A percentile compares a stretch with the other conserved stretches of the same genome.
Evolutionary conservation across 2,888 invertebrate genomes (phyloP).

Genomic region (Morpho deidamia): DNA sequence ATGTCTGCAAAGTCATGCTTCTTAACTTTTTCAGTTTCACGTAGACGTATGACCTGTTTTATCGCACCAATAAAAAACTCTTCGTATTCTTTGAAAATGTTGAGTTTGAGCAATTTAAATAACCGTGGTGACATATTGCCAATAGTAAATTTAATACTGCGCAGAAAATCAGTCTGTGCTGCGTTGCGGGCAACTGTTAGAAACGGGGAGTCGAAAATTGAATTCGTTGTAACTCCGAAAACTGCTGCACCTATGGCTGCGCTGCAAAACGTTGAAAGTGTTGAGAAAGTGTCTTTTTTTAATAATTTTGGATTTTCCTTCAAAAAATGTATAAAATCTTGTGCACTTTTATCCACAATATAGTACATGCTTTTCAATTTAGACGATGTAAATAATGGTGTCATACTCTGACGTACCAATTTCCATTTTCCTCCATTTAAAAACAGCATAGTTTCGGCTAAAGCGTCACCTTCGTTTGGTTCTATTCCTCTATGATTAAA

Average conservation of each 20-base stretch:
- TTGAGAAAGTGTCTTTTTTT: slow-evolving; percentile 28
- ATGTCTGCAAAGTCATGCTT: slow-evolving; percentile 53
- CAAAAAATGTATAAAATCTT: slow-evolving; percentile 33
- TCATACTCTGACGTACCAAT: slow-evolving; percentile 38
- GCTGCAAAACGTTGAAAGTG: slow-evolving; percentile 29
- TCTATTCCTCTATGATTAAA: slow-evolving; percentile 33
- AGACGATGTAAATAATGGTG: slow-evolving; percentile 38
- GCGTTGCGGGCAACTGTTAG: slow-evolving; percentile 28
- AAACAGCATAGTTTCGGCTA: slow-evolving; percentile 31
- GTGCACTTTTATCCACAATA: slow-evolving; percentile 36
- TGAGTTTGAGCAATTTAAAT: slow-evolving; percentile 34
- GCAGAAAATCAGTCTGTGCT: slow-evolving; percentile 14
- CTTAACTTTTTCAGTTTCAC: slow-evolving; percentile 38
- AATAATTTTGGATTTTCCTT: slow-evolving; percentile 35
- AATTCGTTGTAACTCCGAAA: slow-evolving; percentile 44
- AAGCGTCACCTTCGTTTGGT: slow-evolving; percentile 20
- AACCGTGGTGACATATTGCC: slow-evolving; percentile 19
- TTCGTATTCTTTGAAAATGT: slow-evolving; percentile 41
- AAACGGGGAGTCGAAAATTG: slow-evolving; percentile 42
- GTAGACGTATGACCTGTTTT: slow-evolving; percentile 41
- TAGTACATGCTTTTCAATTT: slow-evolving; percentile 44
- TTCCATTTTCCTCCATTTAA: slow-evolving; percentile 36
- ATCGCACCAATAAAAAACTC: slow-evolving; percentile 49
- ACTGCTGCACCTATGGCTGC: slow-evolving; percentile 42
- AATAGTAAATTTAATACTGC: slow-evolving; percentile 27